Conservation (phyloP, 2,113 vertebrate species). For the Mesoclemmys tuberculata region DNA sequence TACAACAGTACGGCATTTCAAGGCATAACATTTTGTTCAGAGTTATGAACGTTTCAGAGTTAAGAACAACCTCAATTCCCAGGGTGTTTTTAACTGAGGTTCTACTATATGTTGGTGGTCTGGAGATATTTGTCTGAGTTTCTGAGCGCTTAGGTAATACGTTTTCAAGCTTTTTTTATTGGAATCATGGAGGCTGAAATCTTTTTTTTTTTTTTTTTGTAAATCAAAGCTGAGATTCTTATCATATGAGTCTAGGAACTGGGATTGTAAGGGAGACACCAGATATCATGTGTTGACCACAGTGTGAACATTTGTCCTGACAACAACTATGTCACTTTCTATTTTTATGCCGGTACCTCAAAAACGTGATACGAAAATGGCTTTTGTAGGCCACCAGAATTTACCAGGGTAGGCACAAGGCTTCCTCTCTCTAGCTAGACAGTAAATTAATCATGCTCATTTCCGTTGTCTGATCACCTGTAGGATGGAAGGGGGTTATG, state of each 20-base stretch:
- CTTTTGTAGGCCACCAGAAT: neutral
- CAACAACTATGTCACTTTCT: neutral
- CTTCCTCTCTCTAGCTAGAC: neutral
- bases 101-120: neutral
- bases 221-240: neutral
- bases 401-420: neutral
- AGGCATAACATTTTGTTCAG: no score
- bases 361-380: neutral
- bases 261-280: neutral
- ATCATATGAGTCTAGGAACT: neutral
- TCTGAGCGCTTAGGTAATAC: neutral
- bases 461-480: neutral
- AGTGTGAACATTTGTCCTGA: neutral
- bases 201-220: no score
- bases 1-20: no score
- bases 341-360: neutral
- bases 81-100: no score
- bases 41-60: no score
- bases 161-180: neutral
- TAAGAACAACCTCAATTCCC: no score
- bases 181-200: neutral
- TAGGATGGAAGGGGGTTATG: rapidly evolving
- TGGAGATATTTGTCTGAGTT: neutral
- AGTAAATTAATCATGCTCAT: rapidly evolving
- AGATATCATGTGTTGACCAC: neutral